Evolutionary conservation across 2,113 vertebrate genomes (phyloP).

Genomic region (Riparia riparia): DNA sequence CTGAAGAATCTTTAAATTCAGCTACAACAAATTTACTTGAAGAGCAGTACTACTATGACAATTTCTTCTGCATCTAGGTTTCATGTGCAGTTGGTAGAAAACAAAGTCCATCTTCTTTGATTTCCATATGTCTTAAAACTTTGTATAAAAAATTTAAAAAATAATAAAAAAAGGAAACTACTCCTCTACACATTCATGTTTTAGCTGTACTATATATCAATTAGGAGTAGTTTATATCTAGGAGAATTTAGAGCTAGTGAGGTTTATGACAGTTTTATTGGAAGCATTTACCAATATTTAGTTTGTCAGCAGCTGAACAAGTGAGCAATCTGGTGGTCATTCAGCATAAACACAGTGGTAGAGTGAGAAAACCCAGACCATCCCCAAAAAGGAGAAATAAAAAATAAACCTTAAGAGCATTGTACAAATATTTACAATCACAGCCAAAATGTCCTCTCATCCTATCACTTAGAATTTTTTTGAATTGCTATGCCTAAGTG

Average conservation of each 20-base stretch:
- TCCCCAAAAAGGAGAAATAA: background rate
- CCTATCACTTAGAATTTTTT: background rate
- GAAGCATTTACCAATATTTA: conserved; percentile 37
- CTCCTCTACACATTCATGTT: conserved; percentile 27
- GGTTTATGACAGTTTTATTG: conserved; percentile 23
- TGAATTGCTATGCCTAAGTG: background rate
- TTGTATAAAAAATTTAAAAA: background rate
- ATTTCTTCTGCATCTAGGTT: background rate
- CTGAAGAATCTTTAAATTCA: conserved; percentile 48
- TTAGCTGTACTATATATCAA: conserved; percentile 16
- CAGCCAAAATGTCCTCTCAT: background rate
- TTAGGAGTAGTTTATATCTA: conserved; percentile 25
- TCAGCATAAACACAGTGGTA: background rate
- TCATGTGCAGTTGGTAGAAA: background rate
- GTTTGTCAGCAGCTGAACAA: background rate
- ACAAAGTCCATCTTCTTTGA: background rate
- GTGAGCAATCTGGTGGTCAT: background rate
- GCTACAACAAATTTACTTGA: background rate
- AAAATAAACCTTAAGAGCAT: background rate
- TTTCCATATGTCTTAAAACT: background rate
- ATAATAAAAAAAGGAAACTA: background rate
- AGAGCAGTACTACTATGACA: background rate
- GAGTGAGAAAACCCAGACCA: background rate
- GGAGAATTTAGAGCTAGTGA: conserved; percentile 19
- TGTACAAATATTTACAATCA: background rate